These are phyloP conservation scores for Cephus cinctus DNA, from an alignment of 1,140 invertebrate species.

Conservation along the genomic window DNA sequence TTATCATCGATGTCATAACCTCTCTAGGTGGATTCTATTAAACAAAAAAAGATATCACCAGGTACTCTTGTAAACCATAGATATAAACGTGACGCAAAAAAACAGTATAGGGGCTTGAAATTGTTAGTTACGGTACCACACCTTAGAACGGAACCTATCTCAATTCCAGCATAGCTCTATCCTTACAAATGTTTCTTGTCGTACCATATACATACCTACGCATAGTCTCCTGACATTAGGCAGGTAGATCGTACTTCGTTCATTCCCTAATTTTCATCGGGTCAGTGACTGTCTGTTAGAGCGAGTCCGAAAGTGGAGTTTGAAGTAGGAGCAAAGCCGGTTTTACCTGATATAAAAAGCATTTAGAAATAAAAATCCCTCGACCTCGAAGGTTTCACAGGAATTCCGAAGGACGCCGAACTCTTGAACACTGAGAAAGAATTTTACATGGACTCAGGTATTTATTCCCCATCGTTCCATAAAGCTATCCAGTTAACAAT, in stretches of 20 bases:
- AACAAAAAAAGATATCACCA: no score
- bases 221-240: background rate
- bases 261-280: conserved; percentile 12
- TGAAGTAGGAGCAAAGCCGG: background rate
- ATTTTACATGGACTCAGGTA: background rate
- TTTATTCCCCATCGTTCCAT: no score
- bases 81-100: no score
- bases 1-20: no score
- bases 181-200: no score
- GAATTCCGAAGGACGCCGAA: background rate
- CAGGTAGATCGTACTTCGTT: background rate
- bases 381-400: background rate
- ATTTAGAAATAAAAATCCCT: background rate
- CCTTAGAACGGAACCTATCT: no score
- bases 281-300: conserved; percentile 14
- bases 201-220: background rate
- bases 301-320: conserved; percentile 5
- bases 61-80: no score
- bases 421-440: background rate
- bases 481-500: no score
- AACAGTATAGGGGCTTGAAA: no score
- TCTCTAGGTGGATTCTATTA: no score
- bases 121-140: no score
- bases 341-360: background rate
- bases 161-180: no score